These are phyloP conservation scores for Terrapene triunguis DNA, from an alignment of 2,113 vertebrate species.

Conservation along the genomic window DNA sequence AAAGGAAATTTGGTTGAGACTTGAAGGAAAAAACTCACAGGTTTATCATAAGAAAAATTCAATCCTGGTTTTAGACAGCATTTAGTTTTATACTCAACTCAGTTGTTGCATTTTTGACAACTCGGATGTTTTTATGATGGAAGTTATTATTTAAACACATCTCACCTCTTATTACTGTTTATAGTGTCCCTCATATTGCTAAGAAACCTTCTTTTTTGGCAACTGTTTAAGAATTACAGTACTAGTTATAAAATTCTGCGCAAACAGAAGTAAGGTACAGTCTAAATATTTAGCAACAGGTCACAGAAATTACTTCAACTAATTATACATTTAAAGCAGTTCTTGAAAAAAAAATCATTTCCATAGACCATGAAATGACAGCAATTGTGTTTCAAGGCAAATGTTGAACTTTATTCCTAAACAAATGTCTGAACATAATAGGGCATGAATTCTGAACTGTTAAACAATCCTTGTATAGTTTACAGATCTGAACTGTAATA, in stretches of 20 bases:
- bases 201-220: background rate
- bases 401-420: slow-evolving; percentile 64
- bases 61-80: background rate
- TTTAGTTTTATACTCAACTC: background rate
- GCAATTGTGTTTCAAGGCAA: slow-evolving; percentile 60
- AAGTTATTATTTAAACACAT: background rate
- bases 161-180: background rate
- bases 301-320: slow-evolving; percentile 47
- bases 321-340: slow-evolving; percentile 47
- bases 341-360: slow-evolving; percentile 65
- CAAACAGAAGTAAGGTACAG: slow-evolving; percentile 42
- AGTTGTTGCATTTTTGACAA: slow-evolving; percentile 25
- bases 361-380: slow-evolving; percentile 42
- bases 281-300: slow-evolving; percentile 75
- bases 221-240: slow-evolving; percentile 4
- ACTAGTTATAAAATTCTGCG: slow-evolving; percentile 6
- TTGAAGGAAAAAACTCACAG: background rate
- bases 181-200: background rate
- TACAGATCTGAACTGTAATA: slow-evolving; percentile 63
- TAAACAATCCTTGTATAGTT: slow-evolving; percentile 68
- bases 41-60: background rate
- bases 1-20: background rate
- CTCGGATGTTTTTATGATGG: background rate
- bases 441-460: slow-evolving; percentile 50
- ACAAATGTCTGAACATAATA: slow-evolving; percentile 60